Evolutionary conservation across 2,113 vertebrate species (phyloP), one percentile per base, ranked within the genome.

Genomic region (Empidonax alnorum): DNA sequence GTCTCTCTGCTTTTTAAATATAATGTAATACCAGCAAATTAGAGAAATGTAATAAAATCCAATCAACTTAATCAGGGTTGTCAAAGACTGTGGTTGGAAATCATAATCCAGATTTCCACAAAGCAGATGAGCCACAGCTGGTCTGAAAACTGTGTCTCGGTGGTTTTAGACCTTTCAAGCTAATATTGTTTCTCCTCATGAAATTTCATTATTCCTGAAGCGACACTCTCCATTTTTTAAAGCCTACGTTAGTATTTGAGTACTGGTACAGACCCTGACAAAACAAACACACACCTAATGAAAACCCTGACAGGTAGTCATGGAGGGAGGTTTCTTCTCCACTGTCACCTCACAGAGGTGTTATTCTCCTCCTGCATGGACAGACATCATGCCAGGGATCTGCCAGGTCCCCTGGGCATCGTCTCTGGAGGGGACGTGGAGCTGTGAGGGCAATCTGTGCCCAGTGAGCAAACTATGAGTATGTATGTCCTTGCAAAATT

Each of bases 11-110:
- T 69, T 49, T 85, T 74, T 41, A 73, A 77, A 42, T 14, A 66
- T 31, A 90, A 74, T 67, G 25, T 88, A 80, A 88, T 65, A 42
- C 18, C 58, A 21, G 33, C 14, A 89, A 72, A 46, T 55, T 85
- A 47, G 55, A 90, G 35, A 92, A 49, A 66, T 3, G 52, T 55
- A 93, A 65, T 49, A 25, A 89, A 39, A 82, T 44, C 37, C 46
- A 91, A 50, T 30, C 42, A 90, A 12, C 4, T 1, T 58, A 33
- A 90, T 69, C 62, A 75, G 55, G 22, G 46, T 69, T 72, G 85
- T 94, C 65, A 52, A 50, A 39, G 41, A 7, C 4, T 52, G 37
- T 24, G 96, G 44, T 20, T 93, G 93, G 68, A 75, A 90, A 88
- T 41, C 71, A 42, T 11, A 42, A 62, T 49, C 59, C 84, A 39